Evolutionary conservation across 2,113 vertebrate genomes (phyloP).

Genomic region (Carlito syrichta): DNA sequence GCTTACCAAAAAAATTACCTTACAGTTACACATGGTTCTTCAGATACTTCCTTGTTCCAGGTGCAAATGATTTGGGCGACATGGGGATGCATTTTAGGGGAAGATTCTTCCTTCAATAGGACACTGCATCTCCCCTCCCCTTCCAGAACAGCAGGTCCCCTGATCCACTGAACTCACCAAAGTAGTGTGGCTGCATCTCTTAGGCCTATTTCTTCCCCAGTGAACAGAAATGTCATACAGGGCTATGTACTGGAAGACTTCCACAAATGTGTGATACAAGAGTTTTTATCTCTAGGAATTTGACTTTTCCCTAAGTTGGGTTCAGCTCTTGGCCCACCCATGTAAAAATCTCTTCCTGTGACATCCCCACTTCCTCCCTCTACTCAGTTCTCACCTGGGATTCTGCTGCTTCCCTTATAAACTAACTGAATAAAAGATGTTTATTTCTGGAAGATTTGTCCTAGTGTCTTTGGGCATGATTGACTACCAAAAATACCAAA

Average conservation of each 20-base stretch:
- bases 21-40: neutral
- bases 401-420: neutral
- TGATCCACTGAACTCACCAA: neutral
- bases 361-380: neutral
- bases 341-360: neutral
- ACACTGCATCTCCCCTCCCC: neutral
- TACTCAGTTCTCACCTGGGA: neutral
- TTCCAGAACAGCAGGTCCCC: neutral
- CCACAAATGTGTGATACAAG: neutral
- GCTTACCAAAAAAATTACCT: neutral
- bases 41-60: neutral
- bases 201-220: neutral
- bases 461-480: neutral
- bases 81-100: neutral
- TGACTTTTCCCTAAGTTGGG: neutral
- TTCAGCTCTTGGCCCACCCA: neutral
- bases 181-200: neutral
- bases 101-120: neutral
- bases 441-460: slow-evolving; percentile 31
- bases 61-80: neutral
- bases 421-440: neutral
- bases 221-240: neutral
- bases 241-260: neutral
- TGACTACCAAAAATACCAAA: neutral
- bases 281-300: neutral